A percentile compares a stretch with the other conserved stretches of the same genome.
Conservation (phyloP, 2,888 invertebrate species). For the Caenorhabditis macrosperma region DNA sequence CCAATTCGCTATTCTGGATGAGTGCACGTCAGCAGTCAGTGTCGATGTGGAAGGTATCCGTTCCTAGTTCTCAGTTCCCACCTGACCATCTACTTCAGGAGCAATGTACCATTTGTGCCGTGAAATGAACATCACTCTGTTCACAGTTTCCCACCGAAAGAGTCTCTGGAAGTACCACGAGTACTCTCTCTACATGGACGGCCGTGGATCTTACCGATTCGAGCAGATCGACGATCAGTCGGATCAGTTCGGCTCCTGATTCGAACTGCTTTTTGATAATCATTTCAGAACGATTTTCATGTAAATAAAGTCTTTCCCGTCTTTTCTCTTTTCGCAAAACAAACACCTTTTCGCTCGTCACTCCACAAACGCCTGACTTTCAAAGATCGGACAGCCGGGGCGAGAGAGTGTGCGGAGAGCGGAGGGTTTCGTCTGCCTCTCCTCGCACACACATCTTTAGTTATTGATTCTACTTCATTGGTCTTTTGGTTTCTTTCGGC, state of each 20-base stretch:
- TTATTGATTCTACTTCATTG: slow-evolving; percentile 31
- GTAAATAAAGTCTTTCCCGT: slow-evolving; percentile 43
- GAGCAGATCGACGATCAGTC: slow-evolving; percentile 90
- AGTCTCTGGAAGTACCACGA: slow-evolving; percentile 80
- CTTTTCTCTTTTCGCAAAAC: slow-evolving; percentile 1
- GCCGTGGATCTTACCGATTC: slow-evolving; percentile 92
- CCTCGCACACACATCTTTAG: slow-evolving; percentile 19
- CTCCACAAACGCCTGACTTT: slow-evolving; percentile 25
- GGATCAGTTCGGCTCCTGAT: slow-evolving; percentile 93
- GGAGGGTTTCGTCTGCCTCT: slow-evolving; percentile 10
- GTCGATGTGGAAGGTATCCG: slow-evolving; percentile 83
- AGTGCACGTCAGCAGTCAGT: slow-evolving; percentile 83
- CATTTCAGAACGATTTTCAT: slow-evolving; percentile 34
- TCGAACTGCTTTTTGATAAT: neutral
- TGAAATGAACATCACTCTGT: slow-evolving; percentile 92
- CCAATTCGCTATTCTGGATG: slow-evolving; percentile 82
- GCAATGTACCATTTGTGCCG: slow-evolving; percentile 72
- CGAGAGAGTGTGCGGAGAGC: neutral
- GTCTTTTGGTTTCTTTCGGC: slow-evolving; percentile 5
- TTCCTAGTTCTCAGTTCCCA: slow-evolving; percentile 60
- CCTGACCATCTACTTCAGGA: slow-evolving; percentile 50
- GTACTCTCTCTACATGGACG: slow-evolving; percentile 96
- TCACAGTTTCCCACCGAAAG: slow-evolving; percentile 97
- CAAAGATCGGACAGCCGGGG: slow-evolving; percentile 18
- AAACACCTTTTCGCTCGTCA: neutral